A percentile compares a stretch with the other conserved stretches of the same genome.
phyloP scores from a whole-genome alignment of 2,888 invertebrate species.

The Oscheius sp. region DNA sequence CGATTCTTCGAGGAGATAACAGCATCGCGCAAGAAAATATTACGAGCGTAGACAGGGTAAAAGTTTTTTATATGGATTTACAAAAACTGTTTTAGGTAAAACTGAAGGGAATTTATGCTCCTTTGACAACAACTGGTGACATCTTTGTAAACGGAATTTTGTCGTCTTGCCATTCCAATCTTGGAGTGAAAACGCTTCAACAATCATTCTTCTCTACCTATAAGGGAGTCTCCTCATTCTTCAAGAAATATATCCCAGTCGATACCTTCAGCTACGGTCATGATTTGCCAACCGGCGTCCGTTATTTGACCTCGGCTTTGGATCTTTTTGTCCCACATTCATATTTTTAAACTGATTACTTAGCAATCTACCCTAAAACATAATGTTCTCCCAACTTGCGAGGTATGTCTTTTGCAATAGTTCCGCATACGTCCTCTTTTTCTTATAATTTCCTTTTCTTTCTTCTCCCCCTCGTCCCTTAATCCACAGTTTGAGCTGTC shows the following conservation, averaged over 20 bases:
- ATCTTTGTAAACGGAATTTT: conserved; percentile 66
- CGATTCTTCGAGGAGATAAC: conserved; percentile 35
- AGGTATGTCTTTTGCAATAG: background rate
- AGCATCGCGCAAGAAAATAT: background rate
- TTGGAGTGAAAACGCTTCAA: conserved; percentile 61
- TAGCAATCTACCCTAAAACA: background rate
- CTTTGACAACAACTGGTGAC: conserved; percentile 65
- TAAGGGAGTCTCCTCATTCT: conserved; percentile 32
- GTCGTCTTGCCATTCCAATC: conserved; percentile 66
- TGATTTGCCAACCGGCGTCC: conserved; percentile 62
- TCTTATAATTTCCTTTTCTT: background rate
- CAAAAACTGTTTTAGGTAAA: conserved; percentile 47
- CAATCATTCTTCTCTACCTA: conserved; percentile 67
- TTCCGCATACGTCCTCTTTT: no score
- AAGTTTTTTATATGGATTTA: conserved; percentile 30
- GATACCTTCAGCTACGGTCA: conserved; percentile 25
- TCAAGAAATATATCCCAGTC: conserved; percentile 29
- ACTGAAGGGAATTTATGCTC: conserved; percentile 63
- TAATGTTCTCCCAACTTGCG: conserved; percentile 6
- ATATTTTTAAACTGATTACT: conserved; percentile 30
- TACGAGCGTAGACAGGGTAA: background rate
- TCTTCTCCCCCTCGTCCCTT: background rate
- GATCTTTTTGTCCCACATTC: conserved; percentile 61
- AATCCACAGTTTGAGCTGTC: conserved; percentile 27
- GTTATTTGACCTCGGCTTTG: conserved; percentile 57